Evolutionary conservation across 2,113 vertebrate species (phyloP), one percentile per base, ranked within the genome.

Genomic region (Alosa alosa): DNA sequence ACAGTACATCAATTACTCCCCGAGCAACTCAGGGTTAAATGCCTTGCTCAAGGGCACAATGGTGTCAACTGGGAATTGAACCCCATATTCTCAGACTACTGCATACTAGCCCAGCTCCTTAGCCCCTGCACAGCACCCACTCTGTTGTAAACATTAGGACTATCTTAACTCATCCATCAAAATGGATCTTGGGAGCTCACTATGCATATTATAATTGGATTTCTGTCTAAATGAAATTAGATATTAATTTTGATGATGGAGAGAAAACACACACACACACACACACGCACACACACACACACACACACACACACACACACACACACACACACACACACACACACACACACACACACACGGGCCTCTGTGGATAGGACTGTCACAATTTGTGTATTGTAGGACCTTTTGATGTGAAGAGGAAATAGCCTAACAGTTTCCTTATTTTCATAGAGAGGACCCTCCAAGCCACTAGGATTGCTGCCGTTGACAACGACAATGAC

Each of bases 151-250:
- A 36, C 25, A 72, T 72, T 31, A 72, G 8, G 8, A 72, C 64
- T 31, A 15, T 72, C 25, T 36, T 72, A 72, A 31, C 36, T 25
- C 64, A 36, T 72, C 64, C 64, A 11, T 72, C 64, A 72, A 31
- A 36, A 36, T 72, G 64, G 31, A 31, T 72, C 64, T 72, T 31
- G 64, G 64, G 64, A 72, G 64, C 25, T 72, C n/a, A 31, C 7
- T 31, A 68, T 91, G 68, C 89, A 82, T 46, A 90, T 82, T 92
- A 89, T 94, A 91, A 93, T 94, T 92, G 92, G 88, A 94, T 92
- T 91, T 78, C 17, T 93, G 91, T 93, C 90, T 90, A 64, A 90
- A 86, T 94, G 94, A 91, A 88, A 90, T 95, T 94, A 92, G 90
- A 92, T 90, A 94, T 93, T 91, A 86, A 94, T 95, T 92, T 92